Conservation (phyloP, 2,113 vertebrate species). For the Poicephalus gulielmi region DNA sequence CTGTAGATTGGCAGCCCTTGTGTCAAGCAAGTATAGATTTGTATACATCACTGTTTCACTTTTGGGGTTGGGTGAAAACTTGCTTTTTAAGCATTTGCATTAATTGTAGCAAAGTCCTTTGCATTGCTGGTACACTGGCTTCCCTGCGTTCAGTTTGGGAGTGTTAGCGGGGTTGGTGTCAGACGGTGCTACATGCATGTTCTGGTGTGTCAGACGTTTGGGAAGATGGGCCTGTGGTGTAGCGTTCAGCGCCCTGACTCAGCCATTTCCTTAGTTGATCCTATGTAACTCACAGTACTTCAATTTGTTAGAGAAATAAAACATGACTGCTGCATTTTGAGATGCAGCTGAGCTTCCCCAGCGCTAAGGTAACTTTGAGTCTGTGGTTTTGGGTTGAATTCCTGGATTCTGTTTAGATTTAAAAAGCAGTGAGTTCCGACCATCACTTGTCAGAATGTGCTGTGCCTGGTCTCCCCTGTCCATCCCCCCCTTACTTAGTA, state of each 20-base stretch:
- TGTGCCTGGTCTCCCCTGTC: rapidly evolving
- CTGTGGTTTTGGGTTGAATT: neutral
- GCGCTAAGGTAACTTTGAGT: neutral
- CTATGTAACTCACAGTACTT: neutral
- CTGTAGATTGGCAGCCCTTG: neutral
- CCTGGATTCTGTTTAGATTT: neutral
- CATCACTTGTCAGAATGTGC: neutral
- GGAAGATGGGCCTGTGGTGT: neutral
- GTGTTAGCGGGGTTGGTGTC: neutral
- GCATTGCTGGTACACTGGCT: neutral
- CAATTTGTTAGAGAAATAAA: neutral
- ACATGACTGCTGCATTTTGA: neutral
- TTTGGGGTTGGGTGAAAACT: neutral
- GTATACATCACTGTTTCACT: neutral
- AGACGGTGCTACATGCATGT: rapidly evolving
- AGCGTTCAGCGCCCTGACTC: neutral
- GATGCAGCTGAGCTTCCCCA: neutral
- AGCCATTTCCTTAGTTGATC: neutral
- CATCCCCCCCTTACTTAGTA: neutral
- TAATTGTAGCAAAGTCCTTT: neutral
- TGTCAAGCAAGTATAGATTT: neutral
- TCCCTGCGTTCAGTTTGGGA: neutral
- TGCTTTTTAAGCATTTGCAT: neutral
- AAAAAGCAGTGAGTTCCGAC: neutral
- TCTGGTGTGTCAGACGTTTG: neutral